A percentile compares a stretch with the other conserved stretches of the same genome.
Conservation (phyloP, 37 sponge, comb jelly and placozoan species). For the Eunapius fragilis region DNA sequence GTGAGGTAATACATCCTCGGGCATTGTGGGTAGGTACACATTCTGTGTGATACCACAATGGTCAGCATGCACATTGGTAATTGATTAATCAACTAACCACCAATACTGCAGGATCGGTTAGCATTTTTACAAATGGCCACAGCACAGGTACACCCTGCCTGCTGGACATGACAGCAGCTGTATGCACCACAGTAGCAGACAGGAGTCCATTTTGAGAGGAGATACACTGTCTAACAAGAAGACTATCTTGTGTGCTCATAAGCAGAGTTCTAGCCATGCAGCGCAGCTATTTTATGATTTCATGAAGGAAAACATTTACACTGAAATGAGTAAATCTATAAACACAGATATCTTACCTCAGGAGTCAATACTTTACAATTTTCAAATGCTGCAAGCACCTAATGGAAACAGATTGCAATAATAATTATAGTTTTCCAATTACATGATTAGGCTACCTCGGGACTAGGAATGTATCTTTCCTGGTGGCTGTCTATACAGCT, state of each 20-base stretch:
- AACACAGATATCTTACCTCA: not conserved
- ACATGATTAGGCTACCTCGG: not conserved
- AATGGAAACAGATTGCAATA: not conserved
- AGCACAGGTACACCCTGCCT: conserved; percentile 17
- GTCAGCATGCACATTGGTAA: not conserved
- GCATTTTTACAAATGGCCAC: conserved; percentile 52
- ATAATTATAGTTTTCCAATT: not conserved
- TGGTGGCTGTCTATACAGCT: not conserved
- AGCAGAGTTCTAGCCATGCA: conserved; percentile 24
- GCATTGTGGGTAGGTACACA: conserved; percentile 72
- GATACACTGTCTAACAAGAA: conserved; percentile 23
- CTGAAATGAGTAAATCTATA: not conserved
- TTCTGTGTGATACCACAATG: conserved; percentile 17
- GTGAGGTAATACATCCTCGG: conserved; percentile 54
- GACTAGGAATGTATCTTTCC: not conserved
- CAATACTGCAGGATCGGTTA: conserved; percentile 35
- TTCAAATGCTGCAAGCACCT: not conserved
- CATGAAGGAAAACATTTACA: not conserved
- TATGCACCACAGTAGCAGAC: conserved; percentile 54
- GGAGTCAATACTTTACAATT: not conserved
- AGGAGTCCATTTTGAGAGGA: conserved; percentile 30
- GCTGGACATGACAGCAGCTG: conserved; percentile 25
- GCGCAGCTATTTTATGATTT: conserved; percentile 22
- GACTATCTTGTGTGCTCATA: conserved; percentile 39
- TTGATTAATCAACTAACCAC: conserved; percentile 5